These are phyloP conservation scores for Rhaphigaster nebulosa DNA, from an alignment of 2,888 invertebrate species.

Conservation along the genomic window DNA sequence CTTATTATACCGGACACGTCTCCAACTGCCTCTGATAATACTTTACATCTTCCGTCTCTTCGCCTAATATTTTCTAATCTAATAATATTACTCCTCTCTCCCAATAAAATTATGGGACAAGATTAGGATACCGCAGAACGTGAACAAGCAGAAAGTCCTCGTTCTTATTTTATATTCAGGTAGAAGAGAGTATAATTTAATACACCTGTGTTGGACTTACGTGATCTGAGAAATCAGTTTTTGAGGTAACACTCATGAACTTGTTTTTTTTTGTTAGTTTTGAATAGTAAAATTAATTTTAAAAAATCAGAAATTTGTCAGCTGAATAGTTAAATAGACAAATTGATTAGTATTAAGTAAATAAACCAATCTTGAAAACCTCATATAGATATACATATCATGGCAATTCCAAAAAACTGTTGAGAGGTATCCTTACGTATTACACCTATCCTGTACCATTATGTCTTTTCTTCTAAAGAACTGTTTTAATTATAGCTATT, in stretches of 20 bases:
- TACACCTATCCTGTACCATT: too few species aligned
- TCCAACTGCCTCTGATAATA: neutral
- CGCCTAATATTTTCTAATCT: slow-evolving; percentile 20
- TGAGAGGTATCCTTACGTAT: too few species aligned
- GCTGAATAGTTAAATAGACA: too few species aligned
- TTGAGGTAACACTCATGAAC: neutral
- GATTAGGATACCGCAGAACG: neutral
- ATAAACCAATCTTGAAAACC: too few species aligned
- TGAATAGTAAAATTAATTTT: too few species aligned
- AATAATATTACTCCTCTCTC: neutral
- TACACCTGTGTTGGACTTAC: slow-evolving; percentile 25
- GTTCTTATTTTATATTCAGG: neutral
- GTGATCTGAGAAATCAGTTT: slow-evolving; percentile 15
- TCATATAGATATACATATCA: too few species aligned
- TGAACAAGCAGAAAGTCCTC: neutral
- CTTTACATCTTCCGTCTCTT: slow-evolving; percentile 11
- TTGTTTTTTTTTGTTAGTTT: neutral
- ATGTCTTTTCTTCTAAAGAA: too few species aligned
- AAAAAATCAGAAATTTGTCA: too few species aligned
- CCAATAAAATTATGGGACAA: slow-evolving; percentile 26
- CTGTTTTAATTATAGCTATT: too few species aligned
- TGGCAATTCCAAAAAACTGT: too few species aligned
- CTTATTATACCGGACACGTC: slow-evolving; percentile 18
- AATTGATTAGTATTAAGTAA: too few species aligned
- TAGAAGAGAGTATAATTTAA: neutral